Conservation (phyloP, 1,140 invertebrate genomes). For the Pemphigus obesinymphae region DNA sequence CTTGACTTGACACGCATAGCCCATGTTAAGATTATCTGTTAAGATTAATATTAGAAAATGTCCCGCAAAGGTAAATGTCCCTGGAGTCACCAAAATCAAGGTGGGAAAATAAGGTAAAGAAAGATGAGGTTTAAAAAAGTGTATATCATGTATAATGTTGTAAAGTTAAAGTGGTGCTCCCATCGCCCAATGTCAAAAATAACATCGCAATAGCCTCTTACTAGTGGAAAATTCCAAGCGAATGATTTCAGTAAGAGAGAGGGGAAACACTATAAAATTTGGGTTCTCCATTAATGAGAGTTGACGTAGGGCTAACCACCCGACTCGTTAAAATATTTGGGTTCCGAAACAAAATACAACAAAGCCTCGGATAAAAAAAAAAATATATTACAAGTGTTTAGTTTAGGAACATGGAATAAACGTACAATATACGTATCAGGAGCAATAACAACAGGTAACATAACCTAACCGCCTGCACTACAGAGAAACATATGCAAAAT, state of each 20-base stretch:
- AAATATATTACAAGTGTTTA: neutral
- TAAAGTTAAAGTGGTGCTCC: neutral
- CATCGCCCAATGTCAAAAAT: slow-evolving; percentile 4
- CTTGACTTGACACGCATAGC: too few relatives aligned
- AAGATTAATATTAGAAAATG: too few relatives aligned
- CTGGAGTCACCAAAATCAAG: too few relatives aligned
- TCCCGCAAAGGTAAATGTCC: too few relatives aligned
- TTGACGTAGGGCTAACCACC: slow-evolving; percentile 4
- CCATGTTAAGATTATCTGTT: too few relatives aligned
- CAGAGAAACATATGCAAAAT: neutral
- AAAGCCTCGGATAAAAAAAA: too few relatives aligned
- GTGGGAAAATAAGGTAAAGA: too few relatives aligned
- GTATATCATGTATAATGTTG: too few relatives aligned
- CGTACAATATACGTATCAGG: neutral
- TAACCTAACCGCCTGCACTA: neutral
- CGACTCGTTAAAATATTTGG: too few relatives aligned
- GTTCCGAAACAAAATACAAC: too few relatives aligned
- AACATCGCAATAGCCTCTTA: neutral
- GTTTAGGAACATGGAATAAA: neutral
- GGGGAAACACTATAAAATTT: neutral
- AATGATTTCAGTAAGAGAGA: neutral
- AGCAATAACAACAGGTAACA: neutral
- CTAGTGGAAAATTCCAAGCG: too few relatives aligned
- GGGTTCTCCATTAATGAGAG: neutral
- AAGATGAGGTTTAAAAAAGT: too few relatives aligned